Evolutionary conservation across 2,888 invertebrate species (phyloP).

Genomic region (Hypercompe scribonia): DNA sequence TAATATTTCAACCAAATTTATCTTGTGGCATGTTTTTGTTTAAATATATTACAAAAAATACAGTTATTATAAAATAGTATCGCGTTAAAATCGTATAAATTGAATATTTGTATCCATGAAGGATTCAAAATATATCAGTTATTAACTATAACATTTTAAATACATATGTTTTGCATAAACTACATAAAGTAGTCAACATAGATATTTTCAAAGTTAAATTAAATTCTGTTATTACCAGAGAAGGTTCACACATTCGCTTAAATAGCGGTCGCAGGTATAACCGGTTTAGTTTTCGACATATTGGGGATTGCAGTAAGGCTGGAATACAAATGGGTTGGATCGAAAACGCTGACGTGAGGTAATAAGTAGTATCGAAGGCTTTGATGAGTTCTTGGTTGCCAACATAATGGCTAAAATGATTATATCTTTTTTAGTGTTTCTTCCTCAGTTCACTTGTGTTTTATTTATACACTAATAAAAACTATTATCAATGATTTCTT

Average conservation of each 20-base stretch:
- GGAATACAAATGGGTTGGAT: slow-evolving; percentile 43
- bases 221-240: neutral
- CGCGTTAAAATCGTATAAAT: too few species aligned
- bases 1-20: too few species aligned
- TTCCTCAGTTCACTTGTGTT: neutral
- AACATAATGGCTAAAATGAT: neutral
- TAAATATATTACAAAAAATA: too few species aligned
- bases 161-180: neutral
- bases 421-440: neutral
- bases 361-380: slow-evolving; percentile 20
- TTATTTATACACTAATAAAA: neutral
- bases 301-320: slow-evolving; percentile 28
- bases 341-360: slow-evolving; percentile 31
- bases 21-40: too few species aligned
- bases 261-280: slow-evolving; percentile 12
- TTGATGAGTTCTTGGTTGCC: slow-evolving; percentile 26
- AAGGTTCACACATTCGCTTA: neutral
- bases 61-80: too few species aligned
- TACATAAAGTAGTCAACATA: neutral
- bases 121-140: neutral
- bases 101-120: too few species aligned
- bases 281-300: slow-evolving; percentile 33
- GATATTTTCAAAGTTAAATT: neutral
- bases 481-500: neutral
- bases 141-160: neutral